These are phyloP conservation scores for Oscheius sp. DNA, from an alignment of 2,888 invertebrate species.

Conservation along the genomic window DNA sequence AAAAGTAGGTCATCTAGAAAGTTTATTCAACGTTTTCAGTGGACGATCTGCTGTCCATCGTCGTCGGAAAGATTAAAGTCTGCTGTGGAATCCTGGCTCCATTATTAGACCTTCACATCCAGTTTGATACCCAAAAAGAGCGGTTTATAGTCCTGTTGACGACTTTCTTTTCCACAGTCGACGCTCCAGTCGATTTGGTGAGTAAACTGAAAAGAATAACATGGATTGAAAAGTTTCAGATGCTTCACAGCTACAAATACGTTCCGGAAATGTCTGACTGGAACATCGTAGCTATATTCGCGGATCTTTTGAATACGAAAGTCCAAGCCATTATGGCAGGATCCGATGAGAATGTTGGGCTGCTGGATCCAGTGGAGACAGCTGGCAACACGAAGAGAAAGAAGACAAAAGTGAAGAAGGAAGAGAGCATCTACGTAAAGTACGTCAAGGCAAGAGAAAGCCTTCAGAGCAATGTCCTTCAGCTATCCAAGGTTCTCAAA, in stretches of 20 bases:
- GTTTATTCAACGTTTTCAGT: slow-evolving; percentile 14
- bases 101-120: slow-evolving; percentile 26
- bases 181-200: slow-evolving; percentile 35
- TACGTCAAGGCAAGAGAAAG: slow-evolving; percentile 33
- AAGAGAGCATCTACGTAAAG: slow-evolving; percentile 35
- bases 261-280: slow-evolving; percentile 29
- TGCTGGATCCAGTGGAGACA: background rate
- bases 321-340: slow-evolving; percentile 37
- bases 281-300: slow-evolving; percentile 12
- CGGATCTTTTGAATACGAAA: slow-evolving; percentile 26
- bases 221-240: slow-evolving; percentile 2
- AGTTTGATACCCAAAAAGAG: slow-evolving; percentile 38
- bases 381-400: slow-evolving; percentile 22
- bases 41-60: slow-evolving; percentile 13
- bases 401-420: slow-evolving; percentile 29
- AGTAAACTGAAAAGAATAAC: background rate
- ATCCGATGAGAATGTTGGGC: slow-evolving; percentile 38
- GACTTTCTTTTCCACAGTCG: slow-evolving; percentile 26
- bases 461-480: slow-evolving; percentile 33
- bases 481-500: slow-evolving; percentile 32
- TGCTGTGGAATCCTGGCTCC: slow-evolving; percentile 28
- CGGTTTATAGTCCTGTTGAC: slow-evolving; percentile 28
- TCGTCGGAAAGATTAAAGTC: slow-evolving; percentile 29
- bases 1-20: slow-evolving; percentile 13
- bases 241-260: slow-evolving; percentile 19